These are phyloP conservation scores for Ectemnius continuus DNA, from an alignment of 2,888 invertebrate genomes.

Conservation along the genomic window DNA sequence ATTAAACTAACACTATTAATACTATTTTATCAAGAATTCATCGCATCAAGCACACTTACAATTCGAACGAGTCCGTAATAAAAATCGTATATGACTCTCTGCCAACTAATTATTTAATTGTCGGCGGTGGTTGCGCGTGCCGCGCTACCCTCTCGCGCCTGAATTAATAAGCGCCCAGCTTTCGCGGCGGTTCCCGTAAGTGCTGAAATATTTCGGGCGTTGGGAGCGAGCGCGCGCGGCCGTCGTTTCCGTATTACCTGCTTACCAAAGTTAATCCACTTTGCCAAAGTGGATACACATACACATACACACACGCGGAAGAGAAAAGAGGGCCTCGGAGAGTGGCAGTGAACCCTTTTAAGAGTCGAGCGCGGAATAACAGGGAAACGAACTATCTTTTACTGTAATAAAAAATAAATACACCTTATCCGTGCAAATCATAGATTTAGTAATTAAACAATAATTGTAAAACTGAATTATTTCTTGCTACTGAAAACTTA, in stretches of 20 bases:
- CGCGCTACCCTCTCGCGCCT: neutral
- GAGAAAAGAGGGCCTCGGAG: neutral
- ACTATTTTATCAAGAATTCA: too few relatives aligned
- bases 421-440: neutral
- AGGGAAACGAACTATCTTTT: neutral
- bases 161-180: slow-evolving; percentile 1
- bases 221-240: neutral
- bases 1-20: too few relatives aligned
- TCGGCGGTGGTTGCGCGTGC: too few relatives aligned
- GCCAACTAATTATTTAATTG: too few relatives aligned
- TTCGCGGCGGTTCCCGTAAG: neutral
- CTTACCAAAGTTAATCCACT: slow-evolving; percentile 6
- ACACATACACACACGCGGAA: too few relatives aligned
- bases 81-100: too few relatives aligned
- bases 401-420: neutral
- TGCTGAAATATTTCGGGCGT: slow-evolving; percentile 2
- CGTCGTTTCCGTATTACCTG: neutral
- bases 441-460: too few relatives aligned
- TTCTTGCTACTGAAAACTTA: too few relatives aligned
- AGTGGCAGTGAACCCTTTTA: neutral
- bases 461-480: too few relatives aligned
- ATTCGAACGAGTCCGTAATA: too few relatives aligned
- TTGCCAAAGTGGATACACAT: slow-evolving; percentile 1
- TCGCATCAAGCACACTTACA: too few relatives aligned
- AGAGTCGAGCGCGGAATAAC: neutral